Conservation (phyloP, 2,113 vertebrate species). For the Cryptomyrus ogoouensis region DNA sequence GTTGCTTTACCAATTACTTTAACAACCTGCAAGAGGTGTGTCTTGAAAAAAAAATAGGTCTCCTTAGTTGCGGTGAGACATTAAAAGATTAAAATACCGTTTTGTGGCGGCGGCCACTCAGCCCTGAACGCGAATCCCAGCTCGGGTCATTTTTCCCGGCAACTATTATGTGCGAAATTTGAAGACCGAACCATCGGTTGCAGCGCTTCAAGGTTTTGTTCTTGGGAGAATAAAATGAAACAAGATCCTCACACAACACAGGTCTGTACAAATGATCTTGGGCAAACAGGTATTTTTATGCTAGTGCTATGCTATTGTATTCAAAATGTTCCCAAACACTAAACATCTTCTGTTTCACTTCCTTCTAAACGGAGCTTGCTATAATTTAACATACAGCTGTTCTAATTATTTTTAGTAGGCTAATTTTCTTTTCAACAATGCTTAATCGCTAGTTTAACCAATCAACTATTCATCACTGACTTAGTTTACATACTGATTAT, state of each 20-base stretch:
- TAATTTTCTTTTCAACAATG: neutral
- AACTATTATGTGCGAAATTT: neutral
- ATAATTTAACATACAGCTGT: neutral
- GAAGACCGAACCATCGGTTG: neutral
- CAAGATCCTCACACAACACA: neutral
- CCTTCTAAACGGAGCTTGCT: neutral
- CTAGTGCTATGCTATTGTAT: neutral
- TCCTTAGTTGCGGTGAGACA: neutral
- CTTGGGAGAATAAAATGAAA: neutral
- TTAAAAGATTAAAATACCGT: neutral
- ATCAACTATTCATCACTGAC: neutral
- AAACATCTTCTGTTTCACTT: neutral
- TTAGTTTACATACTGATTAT: neutral
- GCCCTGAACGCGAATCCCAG: neutral
- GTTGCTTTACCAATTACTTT: neutral
- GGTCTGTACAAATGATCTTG: neutral
- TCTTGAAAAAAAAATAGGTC: neutral
- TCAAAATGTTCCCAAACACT: neutral
- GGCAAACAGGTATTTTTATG: neutral
- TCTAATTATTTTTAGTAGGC: neutral
- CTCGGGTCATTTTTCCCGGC: neutral
- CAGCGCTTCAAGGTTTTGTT: neutral
- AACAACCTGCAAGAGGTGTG: neutral
- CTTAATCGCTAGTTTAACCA: neutral
- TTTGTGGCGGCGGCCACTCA: neutral